phyloP scores from a whole-genome alignment of 2,113 vertebrate genomes.

The Brevimyrus niger region DNA sequence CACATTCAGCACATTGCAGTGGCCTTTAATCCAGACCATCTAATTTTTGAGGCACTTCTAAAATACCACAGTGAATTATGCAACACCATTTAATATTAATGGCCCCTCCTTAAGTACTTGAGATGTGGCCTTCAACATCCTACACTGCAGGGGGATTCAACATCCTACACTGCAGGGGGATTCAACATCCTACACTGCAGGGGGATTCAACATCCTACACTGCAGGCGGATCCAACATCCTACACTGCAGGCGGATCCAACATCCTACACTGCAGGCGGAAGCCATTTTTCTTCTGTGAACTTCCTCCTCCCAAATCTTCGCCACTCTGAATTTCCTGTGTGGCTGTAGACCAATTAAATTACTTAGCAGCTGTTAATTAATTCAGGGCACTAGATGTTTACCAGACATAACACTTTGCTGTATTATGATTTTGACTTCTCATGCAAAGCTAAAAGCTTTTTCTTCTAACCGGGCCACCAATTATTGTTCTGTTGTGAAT shows the following conservation, averaged over 20 bases:
- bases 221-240: background rate
- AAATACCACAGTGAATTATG: slow-evolving; percentile 1
- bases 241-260: background rate
- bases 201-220: background rate
- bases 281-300: background rate
- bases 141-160: background rate
- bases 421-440: background rate
- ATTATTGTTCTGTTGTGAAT: background rate
- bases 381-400: background rate
- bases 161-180: background rate
- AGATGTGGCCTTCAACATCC: background rate
- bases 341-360: background rate
- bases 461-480: background rate
- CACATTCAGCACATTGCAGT: slow-evolving; percentile 30
- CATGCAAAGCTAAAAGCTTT: background rate
- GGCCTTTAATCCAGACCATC: slow-evolving; percentile 1
- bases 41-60: background rate
- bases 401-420: background rate
- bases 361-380: background rate
- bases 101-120: background rate
- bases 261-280: background rate
- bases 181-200: too few species aligned
- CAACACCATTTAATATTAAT: background rate
- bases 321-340: background rate
- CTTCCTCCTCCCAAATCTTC: background rate